Conservation (phyloP, 1,140 invertebrate genomes). For the Ceratina australensis region DNA sequence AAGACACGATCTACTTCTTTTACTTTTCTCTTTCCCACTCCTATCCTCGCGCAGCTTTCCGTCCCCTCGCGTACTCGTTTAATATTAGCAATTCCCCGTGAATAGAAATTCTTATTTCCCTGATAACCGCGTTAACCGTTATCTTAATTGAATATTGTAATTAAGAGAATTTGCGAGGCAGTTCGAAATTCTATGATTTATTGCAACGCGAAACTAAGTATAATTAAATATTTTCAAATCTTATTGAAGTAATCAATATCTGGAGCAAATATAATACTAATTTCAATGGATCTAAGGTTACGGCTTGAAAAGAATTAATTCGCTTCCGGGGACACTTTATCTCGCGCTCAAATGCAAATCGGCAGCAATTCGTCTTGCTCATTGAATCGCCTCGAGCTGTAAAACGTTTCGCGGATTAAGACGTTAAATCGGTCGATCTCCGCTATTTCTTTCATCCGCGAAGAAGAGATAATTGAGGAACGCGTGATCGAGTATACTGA, state of each 20-base stretch:
- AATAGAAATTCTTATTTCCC: neutral
- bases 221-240: neutral
- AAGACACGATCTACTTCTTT: slow-evolving; percentile 1
- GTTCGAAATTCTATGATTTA: too few relatives aligned
- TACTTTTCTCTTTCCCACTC: neutral
- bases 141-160: too few relatives aligned
- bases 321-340: slow-evolving; percentile 52
- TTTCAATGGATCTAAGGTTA: neutral
- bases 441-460: neutral
- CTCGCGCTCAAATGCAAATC: slow-evolving; percentile 62
- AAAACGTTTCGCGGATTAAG: slow-evolving; percentile 60
- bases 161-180: too few relatives aligned
- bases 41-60: neutral
- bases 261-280: neutral
- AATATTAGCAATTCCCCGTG: too few relatives aligned
- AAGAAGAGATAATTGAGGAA: neutral
- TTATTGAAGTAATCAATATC: neutral
- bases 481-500: too few relatives aligned
- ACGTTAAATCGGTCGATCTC: slow-evolving; percentile 44
- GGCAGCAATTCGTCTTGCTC: slow-evolving; percentile 61
- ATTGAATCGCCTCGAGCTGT: slow-evolving; percentile 54
- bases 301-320: slow-evolving; percentile 54
- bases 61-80: too few relatives aligned
- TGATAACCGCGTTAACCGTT: too few relatives aligned
- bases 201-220: neutral